Percentiles rank a stretch among this genome's conserved stretches.
phyloP scores from a whole-genome alignment of 2,113 vertebrate genomes.

The Beaufortia kweichowensis region DNA sequence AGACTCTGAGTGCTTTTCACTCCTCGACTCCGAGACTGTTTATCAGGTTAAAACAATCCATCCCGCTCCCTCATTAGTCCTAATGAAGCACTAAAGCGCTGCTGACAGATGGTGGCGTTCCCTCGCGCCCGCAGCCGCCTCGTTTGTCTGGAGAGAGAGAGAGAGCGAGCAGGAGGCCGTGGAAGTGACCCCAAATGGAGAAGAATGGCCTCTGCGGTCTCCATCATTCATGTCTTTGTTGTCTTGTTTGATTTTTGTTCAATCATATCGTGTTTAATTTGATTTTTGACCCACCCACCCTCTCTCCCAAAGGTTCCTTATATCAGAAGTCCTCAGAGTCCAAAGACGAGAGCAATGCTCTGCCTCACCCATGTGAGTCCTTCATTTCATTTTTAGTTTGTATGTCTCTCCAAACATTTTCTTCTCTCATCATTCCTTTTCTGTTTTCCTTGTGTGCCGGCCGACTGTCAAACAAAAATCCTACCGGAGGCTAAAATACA shows the following conservation, averaged over 20 bases:
- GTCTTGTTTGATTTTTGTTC: slow-evolving; percentile 74
- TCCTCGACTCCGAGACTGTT: slow-evolving; percentile 82
- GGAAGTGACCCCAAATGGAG: slow-evolving; percentile 64
- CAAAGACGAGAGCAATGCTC: slow-evolving; percentile 89
- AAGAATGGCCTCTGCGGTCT: slow-evolving; percentile 62
- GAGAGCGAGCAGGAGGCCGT: slow-evolving; percentile 20
- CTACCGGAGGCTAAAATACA: background rate
- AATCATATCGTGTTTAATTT: slow-evolving; percentile 76
- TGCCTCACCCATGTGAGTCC: slow-evolving; percentile 98
- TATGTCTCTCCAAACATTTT: slow-evolving; percentile 41
- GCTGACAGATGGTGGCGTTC: slow-evolving; percentile 75
- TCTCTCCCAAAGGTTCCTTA: slow-evolving; percentile 89
- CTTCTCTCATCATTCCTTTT: slow-evolving; percentile 18
- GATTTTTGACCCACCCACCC: slow-evolving; percentile 75
- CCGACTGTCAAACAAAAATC: no score
- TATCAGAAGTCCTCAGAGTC: slow-evolving; percentile 96
- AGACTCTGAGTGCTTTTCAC: slow-evolving; percentile 84
- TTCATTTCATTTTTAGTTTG: slow-evolving; percentile 64
- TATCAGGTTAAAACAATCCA: slow-evolving; percentile 82
- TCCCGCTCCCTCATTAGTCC: slow-evolving; percentile 82
- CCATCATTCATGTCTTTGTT: slow-evolving; percentile 79
- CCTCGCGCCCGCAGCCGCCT: slow-evolving; percentile 47
- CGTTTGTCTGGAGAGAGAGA: slow-evolving; percentile 67
- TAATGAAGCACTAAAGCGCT: slow-evolving; percentile 77
- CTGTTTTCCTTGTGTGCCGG: background rate